Evolutionary conservation across 2,113 vertebrate species (phyloP), one percentile per base, ranked within the genome.

Genomic region (Neoarius graeffei): DNA sequence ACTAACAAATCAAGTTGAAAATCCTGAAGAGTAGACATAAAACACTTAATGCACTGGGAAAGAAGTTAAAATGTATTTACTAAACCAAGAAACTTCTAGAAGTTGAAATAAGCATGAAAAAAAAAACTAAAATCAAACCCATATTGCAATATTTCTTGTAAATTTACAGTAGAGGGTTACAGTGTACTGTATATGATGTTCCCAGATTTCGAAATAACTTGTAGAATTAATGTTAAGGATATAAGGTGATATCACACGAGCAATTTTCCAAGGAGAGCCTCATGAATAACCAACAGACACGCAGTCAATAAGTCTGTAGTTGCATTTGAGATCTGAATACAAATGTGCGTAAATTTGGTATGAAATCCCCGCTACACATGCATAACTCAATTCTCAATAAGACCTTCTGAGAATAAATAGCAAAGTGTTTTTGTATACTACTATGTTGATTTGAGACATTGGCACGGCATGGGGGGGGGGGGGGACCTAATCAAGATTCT

Each of bases 391-490:
- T 83, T 83, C 59, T 42, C 5, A 62, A 66, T 17, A 66, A 62
- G 23, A 42, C 42, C 42, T 42, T 42, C 42, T 42, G 42, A 42
- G 42, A 42, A 42, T 42, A 42, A 42, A 42, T 42, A 42, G 42
- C 42, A 42, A 42, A 42, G 42, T 42, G 42, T 42, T 42, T 42
- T 42, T 42, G 69, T 85, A 56, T 13, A 35, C 56, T 52, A 52
- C 62, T 66, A 83, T 52, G 81, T 48, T 48, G 19, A 35, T 82
- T 74, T 67, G 60, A 86, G 76, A 67, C 76, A 15, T 5, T 20
- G 14, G 17, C n/a, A 30, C 9, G 4, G 54, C 42, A 25, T 57
- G 5, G 25, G 30, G 17, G 2, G 64, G 14, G 0, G 42, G 48
- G 54, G n/a, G n/a, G n/a, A n/a, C 30, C 13, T 82, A 35, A 73